Conservation (phyloP, 2,113 vertebrate species). For the Chunga burmeisteri region DNA sequence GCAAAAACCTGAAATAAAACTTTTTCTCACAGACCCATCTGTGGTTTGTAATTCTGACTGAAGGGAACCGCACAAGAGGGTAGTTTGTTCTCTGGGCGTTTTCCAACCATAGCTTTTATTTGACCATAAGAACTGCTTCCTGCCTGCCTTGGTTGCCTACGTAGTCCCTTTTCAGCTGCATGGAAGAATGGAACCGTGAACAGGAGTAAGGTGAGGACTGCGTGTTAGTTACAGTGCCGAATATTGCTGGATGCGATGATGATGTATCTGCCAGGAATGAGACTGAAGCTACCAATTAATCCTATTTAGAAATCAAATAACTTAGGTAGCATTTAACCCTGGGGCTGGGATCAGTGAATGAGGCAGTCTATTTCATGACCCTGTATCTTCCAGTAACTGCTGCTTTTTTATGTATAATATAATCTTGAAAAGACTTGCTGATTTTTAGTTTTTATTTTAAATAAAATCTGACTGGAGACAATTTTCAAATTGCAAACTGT, state of each 20-base stretch:
- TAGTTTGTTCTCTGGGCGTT: not conserved
- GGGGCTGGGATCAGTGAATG: not conserved
- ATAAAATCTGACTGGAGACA: not conserved
- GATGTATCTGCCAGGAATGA: not conserved
- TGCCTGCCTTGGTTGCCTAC: not conserved
- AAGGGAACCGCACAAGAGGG: not conserved
- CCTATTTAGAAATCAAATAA: not conserved
- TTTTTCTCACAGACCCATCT: not conserved
- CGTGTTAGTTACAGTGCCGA: not conserved
- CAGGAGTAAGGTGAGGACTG: not conserved
- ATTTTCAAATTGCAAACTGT: not conserved
- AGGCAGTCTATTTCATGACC: not conserved
- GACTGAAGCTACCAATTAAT: not conserved
- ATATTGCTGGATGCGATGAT: not conserved
- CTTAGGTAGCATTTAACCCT: not conserved
- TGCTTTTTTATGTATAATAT: not conserved
- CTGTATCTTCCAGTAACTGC: not conserved
- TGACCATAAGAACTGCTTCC: not conserved
- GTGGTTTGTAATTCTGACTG: not conserved
- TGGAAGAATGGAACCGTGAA: not conserved
- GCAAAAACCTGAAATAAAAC: not conserved
- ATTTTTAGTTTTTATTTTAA: not conserved
- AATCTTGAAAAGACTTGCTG: not conserved
- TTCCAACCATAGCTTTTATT: not conserved
- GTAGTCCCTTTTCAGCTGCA: not conserved